phyloP scores from a whole-genome alignment of 1,140 invertebrate species.

The Diachasmimorpha longicaudata region DNA sequence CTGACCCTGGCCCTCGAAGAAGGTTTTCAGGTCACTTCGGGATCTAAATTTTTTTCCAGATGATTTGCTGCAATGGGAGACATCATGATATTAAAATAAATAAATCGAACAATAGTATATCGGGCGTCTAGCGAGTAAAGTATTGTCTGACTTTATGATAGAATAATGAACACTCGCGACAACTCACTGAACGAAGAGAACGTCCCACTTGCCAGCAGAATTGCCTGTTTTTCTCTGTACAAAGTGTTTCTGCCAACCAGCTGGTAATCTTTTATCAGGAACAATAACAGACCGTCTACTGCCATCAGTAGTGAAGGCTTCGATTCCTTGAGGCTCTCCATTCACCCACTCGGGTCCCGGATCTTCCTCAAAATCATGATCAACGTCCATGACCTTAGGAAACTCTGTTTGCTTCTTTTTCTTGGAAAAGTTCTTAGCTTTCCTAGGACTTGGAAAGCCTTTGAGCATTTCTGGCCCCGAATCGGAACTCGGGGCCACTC shows the following conservation, averaged over 20 bases:
- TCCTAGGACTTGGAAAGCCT: slow-evolving; percentile 36
- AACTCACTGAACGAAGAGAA: slow-evolving; percentile 72
- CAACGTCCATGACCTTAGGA: slow-evolving; percentile 34
- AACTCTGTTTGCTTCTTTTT: slow-evolving; percentile 43
- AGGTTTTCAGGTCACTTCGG: slow-evolving; percentile 58
- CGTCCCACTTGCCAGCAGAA: slow-evolving; percentile 81
- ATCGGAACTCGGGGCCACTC: slow-evolving; percentile 37
- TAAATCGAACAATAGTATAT: too few relatives aligned
- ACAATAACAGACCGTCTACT: slow-evolving; percentile 71
- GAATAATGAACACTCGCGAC: too few relatives aligned
- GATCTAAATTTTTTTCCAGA: slow-evolving; percentile 61
- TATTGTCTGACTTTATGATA: too few relatives aligned
- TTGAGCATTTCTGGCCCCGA: slow-evolving; percentile 40
- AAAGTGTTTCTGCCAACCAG: slow-evolving; percentile 79
- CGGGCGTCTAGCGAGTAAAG: too few relatives aligned
- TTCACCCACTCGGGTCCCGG: slow-evolving; percentile 53
- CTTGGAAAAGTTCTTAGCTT: slow-evolving; percentile 23
- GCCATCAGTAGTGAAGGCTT: slow-evolving; percentile 54
- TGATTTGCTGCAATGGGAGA: slow-evolving; percentile 41
- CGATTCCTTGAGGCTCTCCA: slow-evolving; percentile 55
- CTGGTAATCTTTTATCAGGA: slow-evolving; percentile 73
- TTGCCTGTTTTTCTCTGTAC: slow-evolving; percentile 70
- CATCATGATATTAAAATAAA: too few relatives aligned
- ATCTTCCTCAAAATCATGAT: slow-evolving; percentile 48
- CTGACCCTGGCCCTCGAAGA: slow-evolving; percentile 53